phyloP scores from a whole-genome alignment of 2,888 invertebrate genomes.

The Ditula angustiorana region DNA sequence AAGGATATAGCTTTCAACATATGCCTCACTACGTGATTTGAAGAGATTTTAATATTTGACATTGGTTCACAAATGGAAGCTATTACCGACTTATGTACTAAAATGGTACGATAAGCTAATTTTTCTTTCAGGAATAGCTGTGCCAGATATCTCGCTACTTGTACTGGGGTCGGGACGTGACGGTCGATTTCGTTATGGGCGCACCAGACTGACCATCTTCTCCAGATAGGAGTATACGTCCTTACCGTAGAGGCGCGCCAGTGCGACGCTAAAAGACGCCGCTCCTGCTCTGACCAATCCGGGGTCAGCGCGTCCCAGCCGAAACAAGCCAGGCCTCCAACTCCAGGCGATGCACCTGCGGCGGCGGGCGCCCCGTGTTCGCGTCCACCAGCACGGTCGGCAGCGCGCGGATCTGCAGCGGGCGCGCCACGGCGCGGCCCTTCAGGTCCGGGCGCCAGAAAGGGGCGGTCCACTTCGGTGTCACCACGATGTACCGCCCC shows the following conservation, averaged over 20 bases:
- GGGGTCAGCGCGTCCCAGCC: not conserved
- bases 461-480: constrained; percentile 21
- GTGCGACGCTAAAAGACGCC: not conserved
- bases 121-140: constrained; percentile 26
- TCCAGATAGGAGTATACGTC: constrained; percentile 10
- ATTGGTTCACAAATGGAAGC: constrained; percentile 41
- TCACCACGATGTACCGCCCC: constrained; percentile 30
- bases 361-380: constrained; percentile 2
- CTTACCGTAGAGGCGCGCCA: constrained; percentile 14
- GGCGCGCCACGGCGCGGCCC: constrained; percentile 9
- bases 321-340: constrained; percentile 14
- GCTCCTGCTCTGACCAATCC: not conserved
- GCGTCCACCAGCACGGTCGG: not conserved
- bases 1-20: constrained; percentile 42
- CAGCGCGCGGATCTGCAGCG: not conserved
- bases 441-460: constrained; percentile 22
- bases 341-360: not conserved
- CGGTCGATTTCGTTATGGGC: constrained; percentile 4
- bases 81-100: too few species aligned
- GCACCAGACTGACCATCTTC: constrained; percentile 13
- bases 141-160: too few species aligned
- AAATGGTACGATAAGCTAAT: constrained; percentile 42
- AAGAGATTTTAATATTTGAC: constrained; percentile 32
- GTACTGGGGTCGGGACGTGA: constrained; percentile 22
- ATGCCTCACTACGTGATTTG: constrained; percentile 36